Evolutionary conservation across 2,888 invertebrate genomes (phyloP), one percentile per base, ranked within the genome.

Genomic region (Bellardia pandia): DNA sequence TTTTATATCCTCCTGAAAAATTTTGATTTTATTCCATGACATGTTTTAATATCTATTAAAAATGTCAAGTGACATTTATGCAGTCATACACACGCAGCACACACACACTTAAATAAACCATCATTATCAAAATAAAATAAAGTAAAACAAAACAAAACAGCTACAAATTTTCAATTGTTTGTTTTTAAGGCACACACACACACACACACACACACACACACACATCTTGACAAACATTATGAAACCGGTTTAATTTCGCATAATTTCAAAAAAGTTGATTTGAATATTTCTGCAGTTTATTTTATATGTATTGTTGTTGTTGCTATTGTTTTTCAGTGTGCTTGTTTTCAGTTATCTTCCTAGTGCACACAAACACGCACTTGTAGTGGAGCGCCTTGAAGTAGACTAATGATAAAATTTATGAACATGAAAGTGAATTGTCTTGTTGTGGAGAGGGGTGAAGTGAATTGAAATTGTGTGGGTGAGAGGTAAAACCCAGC

Each of bases 271-370:
- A 66, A 68, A 74, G 37, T 79, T 76, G 30, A 82, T 82, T 80
- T 83, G 64, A 86, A 86, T 83, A 83, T 71, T 83, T 75, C 42
- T 64, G 37, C 75, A 83, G 23, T 83, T 83, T 71, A 77, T 62
- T 74, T 78, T 37, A 71, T 75, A 37, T 83, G 23, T 37, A 2
- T 30, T 37, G 11, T n/a, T 77, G 42, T 42, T 56, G 8, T 13
- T 76, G 16, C 37, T 6, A 66, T 9, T n/a, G 14, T 5, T 16
- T 5, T 4, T 7, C 2, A 30, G 69, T 40, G 42, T 66, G 11
- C 78, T 68, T 42, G 14, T 30, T 42, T 81, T 16, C 81, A 45
- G n/a, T 62, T 66, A 56, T 48, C 42, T 58, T 53, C 9, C 14
- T 42, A 11, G 64, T n/a, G n/a, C n/a, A 16, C 45, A 45, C 45